Conservation (phyloP, 2,113 vertebrate species). For the Shinisaurus crocodilurus region DNA sequence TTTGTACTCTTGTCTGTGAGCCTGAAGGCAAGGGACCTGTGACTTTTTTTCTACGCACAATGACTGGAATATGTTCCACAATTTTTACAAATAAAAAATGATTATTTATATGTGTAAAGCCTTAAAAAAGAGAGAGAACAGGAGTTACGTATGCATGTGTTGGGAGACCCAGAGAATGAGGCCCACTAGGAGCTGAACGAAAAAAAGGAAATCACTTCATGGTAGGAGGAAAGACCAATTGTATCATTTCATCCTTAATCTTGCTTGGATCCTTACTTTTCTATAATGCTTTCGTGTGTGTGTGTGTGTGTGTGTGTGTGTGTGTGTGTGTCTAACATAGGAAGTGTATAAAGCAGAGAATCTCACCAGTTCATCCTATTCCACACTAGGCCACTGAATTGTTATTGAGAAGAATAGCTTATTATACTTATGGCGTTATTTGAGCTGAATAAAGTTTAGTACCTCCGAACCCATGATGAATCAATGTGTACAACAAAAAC, state of each 20-base stretch:
- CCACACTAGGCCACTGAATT: not conserved
- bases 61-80: not conserved
- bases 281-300: not conserved
- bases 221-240: not conserved
- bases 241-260: constrained; percentile 5
- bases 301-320: not conserved
- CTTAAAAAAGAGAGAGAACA: not conserved
- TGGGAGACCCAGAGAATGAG: not conserved
- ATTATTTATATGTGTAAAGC: not conserved
- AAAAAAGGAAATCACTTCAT: not conserved
- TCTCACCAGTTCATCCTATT: not conserved
- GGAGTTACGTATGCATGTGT: not conserved
- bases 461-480: not conserved
- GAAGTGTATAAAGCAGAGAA: not conserved
- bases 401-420: not conserved
- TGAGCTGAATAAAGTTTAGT: not conserved
- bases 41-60: not conserved
- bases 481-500: not conserved
- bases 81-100: not conserved
- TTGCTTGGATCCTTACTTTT: not conserved
- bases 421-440: not conserved
- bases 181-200: not conserved
- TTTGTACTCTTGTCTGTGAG: not conserved
- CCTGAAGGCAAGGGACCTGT: not conserved
- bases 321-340: not conserved